Evolutionary conservation across 2,797 vertebrate genomes (phyloP), one percentile per base, ranked within the genome.

Genomic region (Poeciliopsis presidionis): DNA sequence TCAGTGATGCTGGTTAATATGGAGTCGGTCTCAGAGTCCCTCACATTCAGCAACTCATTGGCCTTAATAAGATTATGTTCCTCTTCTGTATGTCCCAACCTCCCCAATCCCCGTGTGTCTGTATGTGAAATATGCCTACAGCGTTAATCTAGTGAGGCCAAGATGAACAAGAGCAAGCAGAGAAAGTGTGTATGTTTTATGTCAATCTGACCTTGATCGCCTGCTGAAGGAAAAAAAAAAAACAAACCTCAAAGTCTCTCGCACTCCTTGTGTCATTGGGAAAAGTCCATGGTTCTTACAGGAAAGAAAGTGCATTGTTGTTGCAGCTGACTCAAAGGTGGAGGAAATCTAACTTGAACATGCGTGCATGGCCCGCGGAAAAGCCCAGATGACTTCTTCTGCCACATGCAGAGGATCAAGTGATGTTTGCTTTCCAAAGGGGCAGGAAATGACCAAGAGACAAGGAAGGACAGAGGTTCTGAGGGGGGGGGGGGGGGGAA

Each of bases 1-100:
- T 91, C 85, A 69, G 84, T 85, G 90, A 89, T 89, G 89, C 92
- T 91, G 89, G 90, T 93, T 93, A 91, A 94, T 92, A 92, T 90
- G 91, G 91, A 94, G 88, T 89, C 91, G 45, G 25, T 86, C 88
- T 81, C 82, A 78, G 80, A 83, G 86, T 83, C 77, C 79, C 81
- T 88, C 75, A 78, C 81, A 81, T 81, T 72, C 72, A 69, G 79
- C 80, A 75, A 77, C 73, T 77, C 87, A 45, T 47, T 20, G 57
- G 55, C 28, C 70, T 76, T 75, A 83, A 85, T 43, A 36, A 63
- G 69, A 76, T 88, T 79, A 75, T 81, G 73, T 25, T 59, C 47
- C 78, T 55, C 53, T 55, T 65, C 41, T 51, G n/a, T 16, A 70
- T 77, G 39, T 65, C 45, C 45, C 36, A 22, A 49, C 18, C 63